Evolutionary conservation across 23 tunicate genomes (phyloP), one percentile per base, ranked within the genome.

Genomic region (Halocynthia roretzi): DNA sequence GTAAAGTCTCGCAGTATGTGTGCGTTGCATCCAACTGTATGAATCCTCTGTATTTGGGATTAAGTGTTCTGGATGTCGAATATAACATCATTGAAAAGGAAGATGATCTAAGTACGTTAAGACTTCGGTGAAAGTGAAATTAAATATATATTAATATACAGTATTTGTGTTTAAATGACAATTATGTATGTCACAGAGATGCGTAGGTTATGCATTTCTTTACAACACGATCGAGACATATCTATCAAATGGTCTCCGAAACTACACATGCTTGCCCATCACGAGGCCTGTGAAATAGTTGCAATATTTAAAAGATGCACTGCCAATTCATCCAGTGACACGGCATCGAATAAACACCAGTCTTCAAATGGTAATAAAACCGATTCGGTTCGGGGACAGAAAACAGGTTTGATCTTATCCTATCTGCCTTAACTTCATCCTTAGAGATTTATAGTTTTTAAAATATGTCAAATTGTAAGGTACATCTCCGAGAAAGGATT

Each of bases 181-280:
- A 1, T 31, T 31, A 31, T 31, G 44, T 31, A 31, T 31, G 44
- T 31, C 44, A 4, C 44, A 31, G 44, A 31, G 44, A 31, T 31
- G 44, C 44, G 44, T 31, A 31, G 44, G 44, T n/a, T 74, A 21
- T 74, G 64, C 17, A 54, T 74, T 50, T 74, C 78, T 8, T 48
- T 74, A 15, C 55, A 54, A 8, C 6, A 74, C 21, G 78, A 74
- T 54, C 18, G 56, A 8, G 96, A 84, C 61, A 80, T 89, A 76
- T 15, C 56, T 7, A 52, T 89, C 51, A 53, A 64, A 58, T 89
- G 96, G 96, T 50, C 82, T 50, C 96, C 96, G 5, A 44, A 87
- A 9, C 79, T 89, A 40, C 96, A 89, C 60, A 87, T 87, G 60
- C 54, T 89, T 53, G 78, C 84, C 7, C 96, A 89, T 73, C 81